Evolutionary conservation across 2,113 vertebrate species (phyloP).

Genomic region (Acanthochromis polyacanthus): DNA sequence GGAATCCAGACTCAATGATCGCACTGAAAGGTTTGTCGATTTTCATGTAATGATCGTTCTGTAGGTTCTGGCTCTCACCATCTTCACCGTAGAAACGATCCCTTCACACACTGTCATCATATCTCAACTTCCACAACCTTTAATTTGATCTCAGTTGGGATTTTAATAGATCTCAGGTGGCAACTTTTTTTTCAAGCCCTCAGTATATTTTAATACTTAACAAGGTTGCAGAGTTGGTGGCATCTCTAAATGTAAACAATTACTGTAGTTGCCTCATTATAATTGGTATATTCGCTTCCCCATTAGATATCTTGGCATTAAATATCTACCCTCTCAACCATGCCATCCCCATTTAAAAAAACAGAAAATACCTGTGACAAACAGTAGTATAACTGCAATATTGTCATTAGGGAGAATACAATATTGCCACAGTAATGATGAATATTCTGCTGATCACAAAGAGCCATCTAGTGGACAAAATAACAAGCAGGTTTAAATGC

Average conservation of each 20-base stretch:
- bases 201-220: too few species aligned
- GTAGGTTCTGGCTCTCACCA: background rate
- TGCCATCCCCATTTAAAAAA: background rate
- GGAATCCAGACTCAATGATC: constrained; percentile 1
- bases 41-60: background rate
- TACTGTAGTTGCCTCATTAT: background rate
- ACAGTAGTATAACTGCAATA: background rate
- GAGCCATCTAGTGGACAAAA: constrained; percentile 67
- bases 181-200: background rate
- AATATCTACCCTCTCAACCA: background rate
- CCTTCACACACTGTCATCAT: background rate
- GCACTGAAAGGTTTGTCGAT: background rate
- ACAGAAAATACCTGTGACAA: background rate
- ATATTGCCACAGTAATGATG: background rate
- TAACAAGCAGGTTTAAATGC: background rate
- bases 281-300: background rate
- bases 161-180: background rate
- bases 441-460: constrained; percentile 30
- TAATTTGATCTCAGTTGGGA: background rate
- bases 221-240: background rate
- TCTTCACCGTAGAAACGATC: background rate
- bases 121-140: background rate
- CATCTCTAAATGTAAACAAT: background rate
- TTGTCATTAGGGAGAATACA: background rate
- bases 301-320: background rate